These are phyloP conservation scores for Crotophaga sulcirostris DNA, from an alignment of 2,113 vertebrate genomes.

Conservation along the genomic window DNA sequence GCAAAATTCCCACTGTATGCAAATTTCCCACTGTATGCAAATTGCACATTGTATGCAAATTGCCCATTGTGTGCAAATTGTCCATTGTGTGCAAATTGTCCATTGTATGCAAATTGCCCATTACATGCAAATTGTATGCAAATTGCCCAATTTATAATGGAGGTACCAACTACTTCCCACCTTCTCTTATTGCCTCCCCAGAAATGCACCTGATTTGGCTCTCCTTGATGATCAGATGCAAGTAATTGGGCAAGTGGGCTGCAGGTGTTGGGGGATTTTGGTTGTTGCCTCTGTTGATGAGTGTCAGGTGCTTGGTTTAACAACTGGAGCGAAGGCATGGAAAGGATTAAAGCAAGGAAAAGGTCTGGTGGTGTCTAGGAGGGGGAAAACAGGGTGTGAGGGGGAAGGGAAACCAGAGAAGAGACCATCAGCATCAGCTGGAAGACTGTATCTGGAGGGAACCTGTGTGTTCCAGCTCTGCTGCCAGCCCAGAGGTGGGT, in stretches of 20 bases:
- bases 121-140: no score
- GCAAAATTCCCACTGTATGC: no score
- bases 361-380: neutral
- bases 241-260: neutral
- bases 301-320: neutral
- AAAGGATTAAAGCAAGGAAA: neutral
- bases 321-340: neutral
- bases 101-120: no score
- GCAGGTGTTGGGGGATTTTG: neutral
- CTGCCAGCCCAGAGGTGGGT: neutral
- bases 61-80: no score
- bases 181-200: neutral
- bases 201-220: neutral
- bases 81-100: no score
- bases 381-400: neutral
- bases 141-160: no score
- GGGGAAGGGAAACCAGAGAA: neutral
- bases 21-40: no score
- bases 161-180: neutral
- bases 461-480: neutral
- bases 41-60: no score
- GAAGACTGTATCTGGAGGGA: neutral
- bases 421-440: neutral
- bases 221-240: fast-evolving
- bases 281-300: neutral